Base-by-base conservation (phyloP, 2,797 vertebrate genomes). In the Protosalanx chinensis region DNA sequence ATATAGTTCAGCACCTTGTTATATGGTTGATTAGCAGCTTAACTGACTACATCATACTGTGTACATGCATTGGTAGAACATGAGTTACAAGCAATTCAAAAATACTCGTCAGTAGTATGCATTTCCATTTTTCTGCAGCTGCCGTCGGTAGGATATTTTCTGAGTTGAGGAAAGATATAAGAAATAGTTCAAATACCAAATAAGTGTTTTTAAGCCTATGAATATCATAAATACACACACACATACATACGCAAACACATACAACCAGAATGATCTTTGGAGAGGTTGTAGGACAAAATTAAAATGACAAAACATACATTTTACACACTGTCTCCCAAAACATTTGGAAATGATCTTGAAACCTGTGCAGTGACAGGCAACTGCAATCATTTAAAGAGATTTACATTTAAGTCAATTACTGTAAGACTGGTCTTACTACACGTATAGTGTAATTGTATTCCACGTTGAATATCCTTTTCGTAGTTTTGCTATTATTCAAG, bases 41-140 rank as follows among this genome's bases (percentile, higher is more conserved):
- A 49, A 53, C 61, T 66, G 72, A 74, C 74, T 67, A 78, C 69
- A 57, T 80, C 76, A 75, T 71, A 69, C 32, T 59, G 67, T 59
- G 67, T 37, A 41, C 53, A 68, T 68, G 67, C 72, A 66, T 79
- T 76, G 72, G 64, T 79, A 72, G 23, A 27, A 61, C 62, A 70
- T 37, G 41, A 35, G 64, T 61, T 46, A 71, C 35, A 69, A 72
- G 72, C 67, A 13, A 68, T 70, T 73, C 33, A 74, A 75, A 76
- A 76, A 71, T 37, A 76, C 68, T 67, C 65, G 64, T 81, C 83
- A 86, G 83, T 84, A 84, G 81, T 82, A 64, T 61, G 68, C 71
- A 35, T 59, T 30, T 59, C 6, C 8, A 46, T 70, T 64, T 69
- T 73, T 72, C 64, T 72, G 76, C 71, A 83, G 79, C 81, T 85